Evolutionary conservation across 2,797 vertebrate genomes (phyloP).

Genomic region (Gila robusta): DNA sequence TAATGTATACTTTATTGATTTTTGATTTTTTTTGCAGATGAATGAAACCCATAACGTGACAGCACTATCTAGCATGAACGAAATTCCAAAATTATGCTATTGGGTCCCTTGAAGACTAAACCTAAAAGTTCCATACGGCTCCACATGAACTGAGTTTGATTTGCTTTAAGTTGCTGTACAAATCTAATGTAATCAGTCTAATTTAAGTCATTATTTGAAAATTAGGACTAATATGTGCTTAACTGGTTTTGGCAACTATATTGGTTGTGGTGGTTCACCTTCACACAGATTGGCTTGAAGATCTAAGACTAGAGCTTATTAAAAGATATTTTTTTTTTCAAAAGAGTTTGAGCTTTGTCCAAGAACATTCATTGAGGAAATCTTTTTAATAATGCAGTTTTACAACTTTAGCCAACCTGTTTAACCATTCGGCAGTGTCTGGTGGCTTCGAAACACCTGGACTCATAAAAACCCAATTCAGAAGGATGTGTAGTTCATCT

Average conservation of each 20-base stretch:
- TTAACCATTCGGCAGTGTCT: background rate
- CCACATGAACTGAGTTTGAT: background rate
- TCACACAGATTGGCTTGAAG: background rate
- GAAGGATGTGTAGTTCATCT: background rate
- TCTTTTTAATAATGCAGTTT: constrained; percentile 13
- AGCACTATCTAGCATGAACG: background rate
- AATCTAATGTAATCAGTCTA: background rate
- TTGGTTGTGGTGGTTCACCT: background rate
- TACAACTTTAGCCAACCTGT: background rate
- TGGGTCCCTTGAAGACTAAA: background rate
- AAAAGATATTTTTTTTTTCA: background rate
- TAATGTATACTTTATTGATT: background rate
- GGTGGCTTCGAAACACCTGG: constrained; percentile 4
- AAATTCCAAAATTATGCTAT: background rate
- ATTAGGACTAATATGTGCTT: background rate
- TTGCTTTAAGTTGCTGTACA: background rate
- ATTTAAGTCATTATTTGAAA: background rate
- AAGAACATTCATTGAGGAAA: constrained; percentile 28
- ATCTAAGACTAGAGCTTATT: background rate
- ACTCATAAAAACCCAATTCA: background rate
- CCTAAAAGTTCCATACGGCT: background rate
- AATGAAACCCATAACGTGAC: background rate
- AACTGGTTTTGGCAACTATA: background rate
- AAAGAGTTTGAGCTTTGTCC: background rate
- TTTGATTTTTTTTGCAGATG: background rate